phyloP scores from a whole-genome alignment of 2,888 invertebrate species.

The Hirtodrosophila histrioides region DNA sequence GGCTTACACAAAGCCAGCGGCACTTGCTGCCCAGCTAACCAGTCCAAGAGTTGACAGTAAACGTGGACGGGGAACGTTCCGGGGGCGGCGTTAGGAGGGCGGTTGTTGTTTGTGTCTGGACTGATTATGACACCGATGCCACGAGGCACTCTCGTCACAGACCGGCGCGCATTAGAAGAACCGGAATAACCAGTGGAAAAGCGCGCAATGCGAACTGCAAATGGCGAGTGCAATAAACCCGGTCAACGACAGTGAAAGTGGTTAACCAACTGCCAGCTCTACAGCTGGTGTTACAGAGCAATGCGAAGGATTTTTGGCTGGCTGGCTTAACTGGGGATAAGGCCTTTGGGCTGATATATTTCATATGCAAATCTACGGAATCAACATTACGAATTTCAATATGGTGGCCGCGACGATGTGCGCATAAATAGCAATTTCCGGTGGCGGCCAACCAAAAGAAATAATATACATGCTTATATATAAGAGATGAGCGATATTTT shows the following conservation, averaged over 20 bases:
- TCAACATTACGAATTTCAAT: slow-evolving; percentile 3
- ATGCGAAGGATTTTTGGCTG: slow-evolving; percentile 12
- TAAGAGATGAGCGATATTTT: neutral
- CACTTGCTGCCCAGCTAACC: slow-evolving; percentile 19
- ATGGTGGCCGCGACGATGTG: slow-evolving; percentile 32
- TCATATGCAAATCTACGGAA: neutral
- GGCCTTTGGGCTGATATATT: too few species aligned
- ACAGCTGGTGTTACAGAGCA: slow-evolving; percentile 12
- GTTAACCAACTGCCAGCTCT: slow-evolving; percentile 56
- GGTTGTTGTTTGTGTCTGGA: slow-evolving; percentile 44
- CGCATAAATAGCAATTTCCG: slow-evolving; percentile 72
- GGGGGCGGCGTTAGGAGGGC: neutral
- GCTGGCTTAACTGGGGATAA: neutral
- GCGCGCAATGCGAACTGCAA: slow-evolving; percentile 47
- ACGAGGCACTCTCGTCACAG: slow-evolving; percentile 57
- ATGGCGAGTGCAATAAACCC: slow-evolving; percentile 72
- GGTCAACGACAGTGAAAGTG: slow-evolving; percentile 77
- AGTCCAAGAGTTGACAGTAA: slow-evolving; percentile 18
- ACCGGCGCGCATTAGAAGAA: slow-evolving; percentile 68
- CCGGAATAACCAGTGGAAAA: slow-evolving; percentile 78
- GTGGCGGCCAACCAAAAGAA: slow-evolving; percentile 25
- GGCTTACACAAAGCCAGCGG: neutral
- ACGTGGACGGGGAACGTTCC: neutral
- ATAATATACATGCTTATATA: slow-evolving; percentile 11
- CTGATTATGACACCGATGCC: slow-evolving; percentile 73